phyloP scores from a whole-genome alignment of 2,888 invertebrate genomes.

The Parnassius glacialis region DNA sequence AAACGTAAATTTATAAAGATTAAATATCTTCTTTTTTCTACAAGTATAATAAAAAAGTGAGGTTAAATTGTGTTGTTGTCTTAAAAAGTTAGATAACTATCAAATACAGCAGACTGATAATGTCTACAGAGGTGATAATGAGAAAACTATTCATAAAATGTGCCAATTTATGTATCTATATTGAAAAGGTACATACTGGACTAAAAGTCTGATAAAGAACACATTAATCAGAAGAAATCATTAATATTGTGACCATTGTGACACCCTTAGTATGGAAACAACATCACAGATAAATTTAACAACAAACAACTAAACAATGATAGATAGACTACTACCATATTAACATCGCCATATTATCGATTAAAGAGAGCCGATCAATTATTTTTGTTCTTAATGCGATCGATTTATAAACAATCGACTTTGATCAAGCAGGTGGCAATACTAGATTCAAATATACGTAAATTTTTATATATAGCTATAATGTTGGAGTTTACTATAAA shows the following conservation, averaged over 20 bases:
- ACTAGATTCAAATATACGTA: conserved; percentile 2
- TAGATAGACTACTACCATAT: conserved; percentile 5
- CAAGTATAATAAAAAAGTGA: too few species aligned
- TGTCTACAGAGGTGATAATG: too few species aligned
- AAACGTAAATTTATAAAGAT: background rate
- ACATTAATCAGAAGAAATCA: too few species aligned
- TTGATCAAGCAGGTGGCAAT: conserved; percentile 18
- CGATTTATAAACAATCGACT: conserved; percentile 21
- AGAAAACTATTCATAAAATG: too few species aligned
- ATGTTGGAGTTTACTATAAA: background rate
- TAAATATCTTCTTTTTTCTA: background rate
- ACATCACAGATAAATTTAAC: background rate
- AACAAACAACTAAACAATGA: background rate
- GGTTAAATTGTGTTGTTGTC: too few species aligned
- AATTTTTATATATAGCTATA: conserved; percentile 3
- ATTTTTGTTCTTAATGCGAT: conserved; percentile 6
- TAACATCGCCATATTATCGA: conserved; percentile 13
- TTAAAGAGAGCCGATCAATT: conserved; percentile 9
- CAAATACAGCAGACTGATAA: too few species aligned
- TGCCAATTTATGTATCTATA: too few species aligned
- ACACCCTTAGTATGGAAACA: too few species aligned
- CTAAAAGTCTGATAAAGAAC: too few species aligned
- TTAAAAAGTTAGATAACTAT: too few species aligned
- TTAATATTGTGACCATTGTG: too few species aligned
- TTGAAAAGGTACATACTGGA: too few species aligned